Percentiles rank a stretch among this genome's conserved stretches.
Evolutionary conservation across 2,888 invertebrate species (phyloP).

Genomic region (Psococerastis gibbosa): DNA sequence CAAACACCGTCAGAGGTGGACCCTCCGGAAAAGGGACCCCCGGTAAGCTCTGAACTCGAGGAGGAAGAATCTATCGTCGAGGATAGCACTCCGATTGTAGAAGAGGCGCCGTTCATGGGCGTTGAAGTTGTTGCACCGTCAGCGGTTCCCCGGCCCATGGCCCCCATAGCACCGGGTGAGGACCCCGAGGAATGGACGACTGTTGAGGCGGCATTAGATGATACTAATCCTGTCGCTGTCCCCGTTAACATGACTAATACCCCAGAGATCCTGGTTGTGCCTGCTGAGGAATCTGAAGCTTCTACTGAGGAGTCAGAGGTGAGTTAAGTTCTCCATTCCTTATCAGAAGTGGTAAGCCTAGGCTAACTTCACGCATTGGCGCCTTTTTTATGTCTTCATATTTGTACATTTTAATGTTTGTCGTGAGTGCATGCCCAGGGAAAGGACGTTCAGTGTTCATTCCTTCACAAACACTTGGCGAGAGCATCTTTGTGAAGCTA

Average conservation of each 20-base stretch:
- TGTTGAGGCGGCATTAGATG: conserved; percentile 9
- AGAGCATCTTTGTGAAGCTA: no score
- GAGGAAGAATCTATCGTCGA: neutral
- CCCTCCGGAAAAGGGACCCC: neutral
- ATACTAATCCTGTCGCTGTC: conserved; percentile 2
- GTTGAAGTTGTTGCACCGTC: no score
- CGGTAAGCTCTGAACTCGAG: neutral
- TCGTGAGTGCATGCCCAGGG: no score
- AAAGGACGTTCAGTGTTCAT: no score
- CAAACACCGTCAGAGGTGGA: neutral
- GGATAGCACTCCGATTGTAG: neutral
- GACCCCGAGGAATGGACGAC: conserved; percentile 11
- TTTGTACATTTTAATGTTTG: no score
- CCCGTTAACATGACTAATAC: conserved; percentile 1
- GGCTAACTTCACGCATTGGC: no score
- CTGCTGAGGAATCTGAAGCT: neutral
- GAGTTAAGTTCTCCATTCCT: neutral
- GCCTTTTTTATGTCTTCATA: no score
- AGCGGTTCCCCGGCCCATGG: neutral
- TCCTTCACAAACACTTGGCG: no score
- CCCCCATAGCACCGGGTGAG: neutral
- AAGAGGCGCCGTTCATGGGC: no score
- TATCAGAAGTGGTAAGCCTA: no score
- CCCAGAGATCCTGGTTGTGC: conserved; percentile 1
- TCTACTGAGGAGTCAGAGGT: conserved; percentile 6